phyloP scores from a whole-genome alignment of 2,797 vertebrate genomes.

The Manis pentadactyla region DNA sequence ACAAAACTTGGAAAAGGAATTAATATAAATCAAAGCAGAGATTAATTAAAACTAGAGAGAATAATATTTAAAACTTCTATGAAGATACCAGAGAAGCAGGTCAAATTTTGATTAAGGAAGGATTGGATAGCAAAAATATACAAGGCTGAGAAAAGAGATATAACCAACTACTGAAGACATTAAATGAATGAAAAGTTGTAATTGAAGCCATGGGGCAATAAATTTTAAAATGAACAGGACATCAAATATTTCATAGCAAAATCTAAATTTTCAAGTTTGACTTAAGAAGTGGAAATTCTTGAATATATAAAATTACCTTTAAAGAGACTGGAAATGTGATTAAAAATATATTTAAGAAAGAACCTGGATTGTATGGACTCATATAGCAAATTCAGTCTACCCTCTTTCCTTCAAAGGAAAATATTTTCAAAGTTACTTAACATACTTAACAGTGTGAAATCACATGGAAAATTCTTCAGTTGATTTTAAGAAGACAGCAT shows the following conservation, averaged over 20 bases:
- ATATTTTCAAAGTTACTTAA: background rate
- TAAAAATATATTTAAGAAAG: background rate
- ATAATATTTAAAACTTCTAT: background rate
- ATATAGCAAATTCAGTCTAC: background rate
- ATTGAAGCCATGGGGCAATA: background rate
- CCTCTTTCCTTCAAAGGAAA: background rate
- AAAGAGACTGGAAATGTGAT: background rate
- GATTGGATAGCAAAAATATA: background rate
- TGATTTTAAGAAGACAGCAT: background rate
- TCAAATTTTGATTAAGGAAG: background rate
- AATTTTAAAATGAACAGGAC: background rate
- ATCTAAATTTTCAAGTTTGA: background rate
- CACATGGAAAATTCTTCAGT: background rate
- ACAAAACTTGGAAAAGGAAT: background rate
- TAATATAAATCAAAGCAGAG: background rate
- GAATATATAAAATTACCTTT: background rate
- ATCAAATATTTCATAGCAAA: background rate
- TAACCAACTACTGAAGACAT: background rate
- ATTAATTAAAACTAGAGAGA: background rate
- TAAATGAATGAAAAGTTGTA: background rate
- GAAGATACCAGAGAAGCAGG: background rate
- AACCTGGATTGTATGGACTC: background rate
- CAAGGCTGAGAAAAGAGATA: background rate
- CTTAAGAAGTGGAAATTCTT: background rate
- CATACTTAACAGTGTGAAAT: slow-evolving; percentile 26